These are phyloP conservation scores for Vanessa cardui DNA, from an alignment of 2,888 invertebrate species.

Conservation along the genomic window DNA sequence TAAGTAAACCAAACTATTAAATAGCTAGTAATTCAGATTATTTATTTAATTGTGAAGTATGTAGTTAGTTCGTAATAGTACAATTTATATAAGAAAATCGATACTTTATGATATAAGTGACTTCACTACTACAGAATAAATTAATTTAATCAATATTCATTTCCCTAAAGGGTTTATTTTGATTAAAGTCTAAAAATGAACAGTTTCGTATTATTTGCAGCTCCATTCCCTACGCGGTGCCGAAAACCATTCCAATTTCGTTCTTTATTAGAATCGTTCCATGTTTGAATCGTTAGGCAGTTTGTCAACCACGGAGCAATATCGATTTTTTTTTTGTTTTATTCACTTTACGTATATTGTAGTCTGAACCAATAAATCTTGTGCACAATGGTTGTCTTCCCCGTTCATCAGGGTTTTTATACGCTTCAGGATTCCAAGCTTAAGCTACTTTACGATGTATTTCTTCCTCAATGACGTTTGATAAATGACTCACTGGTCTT, in stretches of 20 bases:
- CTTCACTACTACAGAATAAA: too few species aligned
- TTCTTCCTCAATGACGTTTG: constrained; percentile 39
- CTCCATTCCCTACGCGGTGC: constrained; percentile 36
- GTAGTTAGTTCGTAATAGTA: too few species aligned
- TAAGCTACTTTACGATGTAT: constrained; percentile 42
- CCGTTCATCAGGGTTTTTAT: constrained; percentile 55
- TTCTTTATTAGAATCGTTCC: constrained; percentile 58
- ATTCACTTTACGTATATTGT: constrained; percentile 54
- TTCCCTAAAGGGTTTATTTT: too few species aligned
- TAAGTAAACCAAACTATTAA: too few species aligned
- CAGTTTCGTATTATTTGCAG: constrained; percentile 18
- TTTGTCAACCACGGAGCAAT: constrained; percentile 50
- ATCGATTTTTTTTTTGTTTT: constrained; percentile 52
- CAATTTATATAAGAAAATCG: too few species aligned
- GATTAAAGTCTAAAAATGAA: too few species aligned
- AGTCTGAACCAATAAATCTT: constrained; percentile 62
- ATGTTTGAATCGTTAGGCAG: constrained; percentile 51
- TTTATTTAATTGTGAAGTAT: too few species aligned
- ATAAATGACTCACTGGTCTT: constrained; percentile 43
- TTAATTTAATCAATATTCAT: too few species aligned
- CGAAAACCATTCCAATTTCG: constrained; percentile 58
- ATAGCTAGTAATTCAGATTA: too few species aligned
- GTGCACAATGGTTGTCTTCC: constrained; percentile 52
- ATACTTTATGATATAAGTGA: too few species aligned
- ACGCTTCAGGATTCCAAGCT: constrained; percentile 44